Conservation (phyloP, 2,113 vertebrate genomes). For the Platysteira castanea region DNA sequence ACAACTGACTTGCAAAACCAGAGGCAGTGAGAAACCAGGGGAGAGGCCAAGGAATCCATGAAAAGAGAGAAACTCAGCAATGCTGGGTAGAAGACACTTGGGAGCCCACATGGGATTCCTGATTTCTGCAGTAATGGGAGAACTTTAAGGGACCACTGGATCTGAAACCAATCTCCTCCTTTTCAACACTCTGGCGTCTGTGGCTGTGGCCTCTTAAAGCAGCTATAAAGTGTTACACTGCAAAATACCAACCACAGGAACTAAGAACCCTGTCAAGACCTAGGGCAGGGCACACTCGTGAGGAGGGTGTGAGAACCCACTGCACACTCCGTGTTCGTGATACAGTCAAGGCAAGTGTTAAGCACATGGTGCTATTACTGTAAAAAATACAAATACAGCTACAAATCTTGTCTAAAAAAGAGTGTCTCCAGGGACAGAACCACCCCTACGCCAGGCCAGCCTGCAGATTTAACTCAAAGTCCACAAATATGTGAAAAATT, state of each 20-base stretch:
- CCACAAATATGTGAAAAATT: neutral
- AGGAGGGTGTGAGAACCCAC: neutral
- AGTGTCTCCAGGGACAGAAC: neutral
- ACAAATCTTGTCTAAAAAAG: neutral
- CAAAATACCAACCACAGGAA: neutral
- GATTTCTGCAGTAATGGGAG: neutral
- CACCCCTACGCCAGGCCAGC: neutral
- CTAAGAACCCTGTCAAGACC: neutral
- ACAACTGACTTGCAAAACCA: neutral
- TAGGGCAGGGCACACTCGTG: accelerated
- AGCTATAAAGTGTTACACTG: neutral
- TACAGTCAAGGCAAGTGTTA: neutral
- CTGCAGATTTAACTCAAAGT: neutral
- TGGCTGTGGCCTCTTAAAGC: neutral
- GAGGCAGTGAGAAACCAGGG: neutral
- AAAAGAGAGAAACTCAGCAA: neutral
- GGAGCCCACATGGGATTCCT: accelerated
- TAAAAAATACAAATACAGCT: neutral
- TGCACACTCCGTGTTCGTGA: neutral
- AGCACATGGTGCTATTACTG: neutral
- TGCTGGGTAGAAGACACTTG: accelerated
- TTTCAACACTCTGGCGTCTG: neutral
- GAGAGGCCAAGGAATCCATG: neutral
- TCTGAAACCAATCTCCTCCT: neutral
- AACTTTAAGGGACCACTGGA: neutral